Evolutionary conservation across 2,113 vertebrate species (phyloP).

Genomic region (Ciconia maguari): DNA sequence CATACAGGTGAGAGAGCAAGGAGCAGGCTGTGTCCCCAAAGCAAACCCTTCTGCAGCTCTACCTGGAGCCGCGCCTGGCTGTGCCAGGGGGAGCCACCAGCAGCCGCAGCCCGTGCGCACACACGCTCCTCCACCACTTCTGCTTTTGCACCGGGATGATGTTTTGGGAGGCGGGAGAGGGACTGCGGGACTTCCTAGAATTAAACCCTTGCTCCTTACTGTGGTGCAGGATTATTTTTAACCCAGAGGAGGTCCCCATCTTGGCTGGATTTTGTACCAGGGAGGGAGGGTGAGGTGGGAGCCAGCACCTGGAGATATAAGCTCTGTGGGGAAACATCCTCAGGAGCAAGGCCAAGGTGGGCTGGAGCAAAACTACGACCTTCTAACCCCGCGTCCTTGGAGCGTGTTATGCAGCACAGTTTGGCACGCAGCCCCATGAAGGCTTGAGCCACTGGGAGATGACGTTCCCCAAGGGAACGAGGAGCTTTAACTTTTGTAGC

Average conservation of each 20-base stretch:
- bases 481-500: conserved; percentile 27
- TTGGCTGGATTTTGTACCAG: not conserved
- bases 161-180: not conserved
- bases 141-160: accelerated
- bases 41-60: not conserved
- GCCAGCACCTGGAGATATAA: not conserved
- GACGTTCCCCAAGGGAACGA: not conserved
- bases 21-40: not conserved
- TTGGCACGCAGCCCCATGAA: not conserved
- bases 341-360: not conserved
- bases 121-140: not conserved
- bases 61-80: accelerated
- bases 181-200: not conserved
- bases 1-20: not conserved
- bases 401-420: not conserved
- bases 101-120: not conserved
- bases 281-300: not conserved
- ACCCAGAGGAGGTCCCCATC: not conserved
- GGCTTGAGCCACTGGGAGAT: conserved; percentile 38
- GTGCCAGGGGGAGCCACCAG: accelerated
- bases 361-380: not conserved
- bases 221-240: accelerated
- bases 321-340: not conserved
- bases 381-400: not conserved
- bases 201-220: not conserved